Conservation (phyloP, 2,888 invertebrate species). For the Gymnoscelis rufifasciata region DNA sequence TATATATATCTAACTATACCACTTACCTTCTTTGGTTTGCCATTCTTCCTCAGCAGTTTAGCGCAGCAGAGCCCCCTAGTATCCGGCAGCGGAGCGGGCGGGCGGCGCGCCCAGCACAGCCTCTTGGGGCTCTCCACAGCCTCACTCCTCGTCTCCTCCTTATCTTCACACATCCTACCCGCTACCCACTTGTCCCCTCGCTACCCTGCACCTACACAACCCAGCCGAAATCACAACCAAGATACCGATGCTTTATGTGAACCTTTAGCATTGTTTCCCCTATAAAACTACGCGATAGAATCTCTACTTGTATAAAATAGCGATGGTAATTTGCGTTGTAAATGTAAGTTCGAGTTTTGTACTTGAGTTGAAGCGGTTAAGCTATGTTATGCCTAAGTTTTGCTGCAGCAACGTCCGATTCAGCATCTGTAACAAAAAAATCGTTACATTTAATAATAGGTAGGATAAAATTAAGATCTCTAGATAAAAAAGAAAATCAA, state of each 20-base stretch:
- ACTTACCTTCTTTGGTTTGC: constrained; percentile 88
- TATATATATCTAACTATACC: not conserved
- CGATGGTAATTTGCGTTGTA: constrained; percentile 36
- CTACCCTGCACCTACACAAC: constrained; percentile 41
- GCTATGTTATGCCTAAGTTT: constrained; percentile 53
- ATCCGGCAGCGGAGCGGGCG: constrained; percentile 80
- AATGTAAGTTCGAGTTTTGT: constrained; percentile 66
- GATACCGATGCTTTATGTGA: constrained; percentile 73
- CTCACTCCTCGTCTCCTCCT: constrained; percentile 66
- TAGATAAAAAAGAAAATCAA: too few species aligned
- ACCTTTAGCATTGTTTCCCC: constrained; percentile 69
- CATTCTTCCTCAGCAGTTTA: constrained; percentile 88
- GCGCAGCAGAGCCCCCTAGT: constrained; percentile 90
- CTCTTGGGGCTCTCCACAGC: constrained; percentile 59
- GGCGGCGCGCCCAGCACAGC: constrained; percentile 64
- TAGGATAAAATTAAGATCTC: too few species aligned
- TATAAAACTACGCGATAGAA: constrained; percentile 53
- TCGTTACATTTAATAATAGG: too few species aligned
- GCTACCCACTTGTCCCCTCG: constrained; percentile 35
- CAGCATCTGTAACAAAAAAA: constrained; percentile 58
- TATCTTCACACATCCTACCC: constrained; percentile 68
- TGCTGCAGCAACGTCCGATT: constrained; percentile 67
- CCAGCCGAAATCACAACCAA: constrained; percentile 62
- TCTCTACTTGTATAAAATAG: constrained; percentile 57
- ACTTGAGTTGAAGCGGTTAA: constrained; percentile 43